Conservation (phyloP, 1,140 invertebrate species). For the Brachionus paranguensis region DNA sequence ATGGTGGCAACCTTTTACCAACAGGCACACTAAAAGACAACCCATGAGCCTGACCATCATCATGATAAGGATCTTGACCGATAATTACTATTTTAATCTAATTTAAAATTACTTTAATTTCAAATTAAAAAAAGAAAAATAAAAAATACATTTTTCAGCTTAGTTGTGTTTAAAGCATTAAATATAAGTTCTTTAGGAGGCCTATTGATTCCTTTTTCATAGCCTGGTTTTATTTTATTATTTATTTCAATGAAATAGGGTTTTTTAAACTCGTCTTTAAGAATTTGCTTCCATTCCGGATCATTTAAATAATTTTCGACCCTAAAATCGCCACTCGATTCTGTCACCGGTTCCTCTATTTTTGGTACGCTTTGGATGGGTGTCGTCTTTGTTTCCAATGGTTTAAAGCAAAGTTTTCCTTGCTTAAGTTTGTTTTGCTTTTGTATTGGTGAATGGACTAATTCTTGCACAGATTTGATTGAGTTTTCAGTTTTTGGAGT, state of each 20-base stretch:
- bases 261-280: slow-evolving; percentile 23
- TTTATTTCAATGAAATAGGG: slow-evolving; percentile 28
- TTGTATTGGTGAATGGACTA: background rate
- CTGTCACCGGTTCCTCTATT: background rate
- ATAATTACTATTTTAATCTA: slow-evolving; percentile 39
- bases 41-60: slow-evolving; percentile 35
- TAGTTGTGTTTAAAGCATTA: slow-evolving; percentile 26
- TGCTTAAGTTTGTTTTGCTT: background rate
- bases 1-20: background rate
- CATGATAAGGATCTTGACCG: slow-evolving; percentile 40
- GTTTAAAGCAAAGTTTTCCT: slow-evolving; percentile 8
- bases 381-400: background rate
- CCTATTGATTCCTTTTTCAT: background rate
- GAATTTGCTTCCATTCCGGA: background rate
- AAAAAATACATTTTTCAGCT: background rate
- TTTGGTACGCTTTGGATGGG: background rate
- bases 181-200: slow-evolving; percentile 37
- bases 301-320: slow-evolving; percentile 12
- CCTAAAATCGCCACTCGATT: background rate
- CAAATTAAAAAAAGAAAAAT: background rate
- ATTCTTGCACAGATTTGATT: background rate
- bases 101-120: background rate
- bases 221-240: slow-evolving; percentile 8
- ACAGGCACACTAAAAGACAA: slow-evolving; percentile 19
- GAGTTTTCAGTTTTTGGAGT: background rate